Evolutionary conservation across 2,113 vertebrate genomes (phyloP).

Genomic region (Melanocharis versteri): DNA sequence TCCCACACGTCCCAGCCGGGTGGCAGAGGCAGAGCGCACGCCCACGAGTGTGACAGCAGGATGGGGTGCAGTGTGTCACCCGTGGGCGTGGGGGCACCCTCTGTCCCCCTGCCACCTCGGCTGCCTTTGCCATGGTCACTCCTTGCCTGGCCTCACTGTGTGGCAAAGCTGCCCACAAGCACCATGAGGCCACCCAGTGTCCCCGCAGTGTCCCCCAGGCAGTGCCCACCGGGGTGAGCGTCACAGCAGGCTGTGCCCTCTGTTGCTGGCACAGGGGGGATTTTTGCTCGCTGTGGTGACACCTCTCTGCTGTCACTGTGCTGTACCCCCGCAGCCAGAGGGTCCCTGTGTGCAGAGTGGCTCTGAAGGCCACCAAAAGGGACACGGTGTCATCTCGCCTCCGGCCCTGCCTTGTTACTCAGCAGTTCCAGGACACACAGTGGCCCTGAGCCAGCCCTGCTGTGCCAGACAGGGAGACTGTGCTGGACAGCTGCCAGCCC

Average conservation of each 20-base stretch:
- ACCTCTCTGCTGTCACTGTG: neutral
- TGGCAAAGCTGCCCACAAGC: neutral
- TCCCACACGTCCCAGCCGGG: neutral
- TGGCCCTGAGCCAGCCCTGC: neutral
- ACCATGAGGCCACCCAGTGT: neutral
- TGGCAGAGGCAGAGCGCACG: neutral
- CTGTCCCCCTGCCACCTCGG: neutral
- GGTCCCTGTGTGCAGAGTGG: fast-evolving
- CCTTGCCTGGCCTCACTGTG: neutral
- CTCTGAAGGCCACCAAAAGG: neutral
- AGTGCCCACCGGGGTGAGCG: neutral
- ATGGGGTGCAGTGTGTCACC: fast-evolving
- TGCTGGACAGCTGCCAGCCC: neutral
- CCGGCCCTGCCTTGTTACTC: slow-evolving; percentile 11
- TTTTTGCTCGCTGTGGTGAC: neutral
- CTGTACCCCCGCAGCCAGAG: fast-evolving
- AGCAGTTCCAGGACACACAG: neutral
- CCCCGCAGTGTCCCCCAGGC: fast-evolving
- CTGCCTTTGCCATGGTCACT: neutral
- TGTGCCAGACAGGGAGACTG: neutral
- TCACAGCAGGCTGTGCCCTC: neutral
- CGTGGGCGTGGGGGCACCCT: fast-evolving
- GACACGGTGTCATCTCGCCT: neutral
- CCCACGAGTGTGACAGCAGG: fast-evolving
- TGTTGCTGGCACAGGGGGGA: fast-evolving